Percentiles rank a stretch among this genome's conserved stretches.
Conservation (phyloP, 2,888 invertebrate species). For the Sepiola atlantica region DNA sequence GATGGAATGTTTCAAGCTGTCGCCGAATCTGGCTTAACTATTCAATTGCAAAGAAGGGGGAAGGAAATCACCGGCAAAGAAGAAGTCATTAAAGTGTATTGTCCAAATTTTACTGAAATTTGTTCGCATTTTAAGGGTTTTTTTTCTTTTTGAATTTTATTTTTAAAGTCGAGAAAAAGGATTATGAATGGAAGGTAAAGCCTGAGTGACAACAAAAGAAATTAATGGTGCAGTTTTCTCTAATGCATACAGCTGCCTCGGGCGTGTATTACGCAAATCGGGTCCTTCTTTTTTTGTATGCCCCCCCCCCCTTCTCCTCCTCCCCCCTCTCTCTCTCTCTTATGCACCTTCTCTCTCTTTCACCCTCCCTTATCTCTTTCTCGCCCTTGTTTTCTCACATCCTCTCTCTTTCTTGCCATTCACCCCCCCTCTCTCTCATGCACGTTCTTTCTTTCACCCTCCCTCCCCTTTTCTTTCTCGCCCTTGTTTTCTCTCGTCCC, state of each 20-base stretch:
- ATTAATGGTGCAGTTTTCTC: constrained; percentile 3
- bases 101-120: background rate
- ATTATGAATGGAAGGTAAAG: background rate
- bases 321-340: too few species aligned
- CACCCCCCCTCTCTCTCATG: too few species aligned
- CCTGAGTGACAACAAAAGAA: constrained; percentile 32
- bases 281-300: background rate
- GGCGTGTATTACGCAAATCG: background rate
- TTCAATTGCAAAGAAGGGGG: background rate
- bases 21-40: background rate
- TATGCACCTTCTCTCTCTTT: too few species aligned
- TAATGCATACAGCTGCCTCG: background rate
- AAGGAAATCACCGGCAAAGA: background rate
- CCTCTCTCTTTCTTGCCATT: too few species aligned
- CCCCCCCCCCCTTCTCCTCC: too few species aligned
- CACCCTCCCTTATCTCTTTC: too few species aligned
- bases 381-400: too few species aligned
- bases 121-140: constrained; percentile 1
- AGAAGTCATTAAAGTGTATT: background rate
- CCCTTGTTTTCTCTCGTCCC: too few species aligned
- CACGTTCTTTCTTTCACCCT: too few species aligned
- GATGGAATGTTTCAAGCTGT: background rate
- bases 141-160: background rate
- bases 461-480: too few species aligned
- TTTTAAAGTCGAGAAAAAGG: background rate